Conservation (phyloP, 1,140 invertebrate genomes). For the Oryctes rhinoceros region DNA sequence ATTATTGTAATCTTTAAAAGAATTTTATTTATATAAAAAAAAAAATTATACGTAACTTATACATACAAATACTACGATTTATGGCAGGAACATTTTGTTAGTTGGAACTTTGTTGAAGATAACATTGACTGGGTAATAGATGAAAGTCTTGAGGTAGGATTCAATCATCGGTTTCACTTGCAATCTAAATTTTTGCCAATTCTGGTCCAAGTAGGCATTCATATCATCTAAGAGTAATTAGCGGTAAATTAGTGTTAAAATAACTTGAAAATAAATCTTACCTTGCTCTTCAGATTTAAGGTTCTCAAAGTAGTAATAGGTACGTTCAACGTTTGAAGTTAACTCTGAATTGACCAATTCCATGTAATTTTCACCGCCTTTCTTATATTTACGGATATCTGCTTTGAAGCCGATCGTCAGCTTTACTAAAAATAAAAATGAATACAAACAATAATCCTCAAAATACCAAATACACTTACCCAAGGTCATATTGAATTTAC, state of each 20-base stretch:
- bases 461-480: neutral
- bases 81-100: neutral
- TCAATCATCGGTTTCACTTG: neutral
- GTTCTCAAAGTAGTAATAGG: neutral
- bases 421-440: neutral
- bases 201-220: neutral
- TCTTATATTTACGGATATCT: neutral
- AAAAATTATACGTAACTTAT: too few relatives aligned
- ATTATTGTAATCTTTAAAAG: too few relatives aligned
- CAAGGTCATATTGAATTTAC: neutral
- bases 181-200: neutral
- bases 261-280: neutral
- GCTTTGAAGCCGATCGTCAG: neutral
- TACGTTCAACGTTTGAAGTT: neutral
- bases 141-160: neutral
- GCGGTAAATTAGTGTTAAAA: neutral
- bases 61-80: too few relatives aligned
- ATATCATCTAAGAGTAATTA: neutral
- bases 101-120: neutral
- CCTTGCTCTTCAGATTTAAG: neutral
- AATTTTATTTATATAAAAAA: too few relatives aligned
- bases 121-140: neutral
- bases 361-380: neutral
- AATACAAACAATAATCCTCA: neutral
- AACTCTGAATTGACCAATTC: neutral